Base-by-base conservation (phyloP, 2,888 invertebrate species). In the Sinhomidia bicolor region DNA sequence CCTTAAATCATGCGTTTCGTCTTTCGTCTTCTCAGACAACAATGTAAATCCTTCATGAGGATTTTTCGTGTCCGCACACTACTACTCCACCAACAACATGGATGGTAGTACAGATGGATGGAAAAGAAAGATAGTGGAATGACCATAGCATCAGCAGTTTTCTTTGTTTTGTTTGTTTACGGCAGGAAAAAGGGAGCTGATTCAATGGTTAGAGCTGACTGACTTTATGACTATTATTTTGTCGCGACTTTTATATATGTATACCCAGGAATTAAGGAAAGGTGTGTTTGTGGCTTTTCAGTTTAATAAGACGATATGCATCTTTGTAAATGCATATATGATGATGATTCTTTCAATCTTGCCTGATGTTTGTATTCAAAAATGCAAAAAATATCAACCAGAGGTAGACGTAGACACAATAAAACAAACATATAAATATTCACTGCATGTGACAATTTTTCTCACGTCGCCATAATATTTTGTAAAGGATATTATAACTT, bases 1-100 rank as follows among this genome's bases (percentile, higher is more conserved):
- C 76, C 88, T 51, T 88, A 88, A 88, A 88, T 88, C 88, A 88
- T 88, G 79, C 87, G 82, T 87, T 82, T 81, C 76, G 44, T 81
- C 44, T 54, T 80, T 47, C 20, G 41, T 17, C 32, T 26, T 80
- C 44, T 65, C 17, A 62, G 57, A 88, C 88, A 88, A 88, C 83
- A 88, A 88, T 88, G 83, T 78, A 88, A 88, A 74, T 88, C 68
- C 78, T 68, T 36, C 62, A 71, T 26, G 57, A 10, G 12, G 23
- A n/a, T 44, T 81, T 74, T 87, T 82, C 60, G 87, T 74, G 62
- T 47, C 85, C 54, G 71, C 44, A n/a, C n/a, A n/a, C n/a, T n/a
- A n/a, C n/a, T n/a, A n/a, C n/a, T n/a, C n/a, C n/a, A n/a, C n/a
- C n/a, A n/a, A n/a, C n/a, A 60, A 29, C 51, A 57, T 14, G 41